Evolutionary conservation across 1,140 invertebrate genomes (phyloP).

Genomic region (Trichonephila clavata): DNA sequence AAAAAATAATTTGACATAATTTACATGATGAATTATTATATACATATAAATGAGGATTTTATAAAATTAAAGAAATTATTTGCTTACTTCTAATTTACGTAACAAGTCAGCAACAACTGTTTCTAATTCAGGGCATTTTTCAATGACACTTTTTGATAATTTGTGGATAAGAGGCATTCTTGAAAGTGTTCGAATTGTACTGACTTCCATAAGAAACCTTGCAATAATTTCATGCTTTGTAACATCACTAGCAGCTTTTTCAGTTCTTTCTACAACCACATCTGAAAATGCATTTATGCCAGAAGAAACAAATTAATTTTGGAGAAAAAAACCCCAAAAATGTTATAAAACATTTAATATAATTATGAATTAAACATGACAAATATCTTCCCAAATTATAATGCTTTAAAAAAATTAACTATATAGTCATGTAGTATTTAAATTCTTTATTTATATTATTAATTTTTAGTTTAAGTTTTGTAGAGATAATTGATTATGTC

Average conservation of each 20-base stretch:
- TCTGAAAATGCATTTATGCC: slow-evolving; percentile 2
- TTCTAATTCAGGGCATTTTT: slow-evolving; percentile 41
- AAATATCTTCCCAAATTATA: too few relatives aligned
- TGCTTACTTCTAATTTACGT: slow-evolving; percentile 33
- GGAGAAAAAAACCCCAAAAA: neutral
- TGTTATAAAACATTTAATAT: neutral
- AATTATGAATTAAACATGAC: too few relatives aligned
- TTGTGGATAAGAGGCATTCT: slow-evolving; percentile 3
- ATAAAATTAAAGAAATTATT: neutral
- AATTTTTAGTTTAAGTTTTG: too few relatives aligned
- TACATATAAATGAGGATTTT: too few relatives aligned
- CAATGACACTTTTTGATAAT: slow-evolving; percentile 20
- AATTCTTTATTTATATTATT: too few relatives aligned
- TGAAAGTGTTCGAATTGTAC: neutral
- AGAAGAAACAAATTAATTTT: neutral
- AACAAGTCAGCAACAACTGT: neutral
- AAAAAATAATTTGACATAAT: too few relatives aligned
- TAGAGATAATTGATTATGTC: too few relatives aligned
- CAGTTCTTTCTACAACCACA: slow-evolving; percentile 64
- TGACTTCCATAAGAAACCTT: slow-evolving; percentile 57
- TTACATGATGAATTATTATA: too few relatives aligned
- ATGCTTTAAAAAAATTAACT: too few relatives aligned
- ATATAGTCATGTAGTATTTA: too few relatives aligned
- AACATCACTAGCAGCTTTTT: slow-evolving; percentile 30
- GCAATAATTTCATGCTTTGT: slow-evolving; percentile 68